Conservation (phyloP, 2,888 invertebrate genomes). For the Zootermopsis nevadensis region DNA sequence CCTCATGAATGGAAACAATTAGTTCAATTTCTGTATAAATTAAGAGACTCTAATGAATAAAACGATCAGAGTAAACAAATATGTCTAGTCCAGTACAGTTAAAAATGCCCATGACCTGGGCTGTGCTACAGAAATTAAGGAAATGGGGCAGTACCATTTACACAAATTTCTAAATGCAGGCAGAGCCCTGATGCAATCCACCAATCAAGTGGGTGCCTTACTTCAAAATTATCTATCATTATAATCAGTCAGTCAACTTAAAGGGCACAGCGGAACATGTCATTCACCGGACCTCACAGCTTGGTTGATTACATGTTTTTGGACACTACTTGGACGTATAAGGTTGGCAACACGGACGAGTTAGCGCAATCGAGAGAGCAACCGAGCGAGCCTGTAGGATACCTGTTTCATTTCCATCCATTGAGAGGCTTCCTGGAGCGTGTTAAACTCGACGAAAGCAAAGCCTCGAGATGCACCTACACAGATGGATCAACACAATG, state of each 20-base stretch:
- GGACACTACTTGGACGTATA: background rate
- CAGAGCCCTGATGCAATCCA: background rate
- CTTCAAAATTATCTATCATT: background rate
- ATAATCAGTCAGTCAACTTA: background rate
- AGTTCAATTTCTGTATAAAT: too few relatives aligned
- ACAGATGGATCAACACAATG: slow-evolving; percentile 58
- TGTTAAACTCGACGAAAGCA: slow-evolving; percentile 94
- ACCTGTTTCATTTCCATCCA: slow-evolving; percentile 95
- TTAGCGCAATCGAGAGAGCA: slow-evolving; percentile 19
- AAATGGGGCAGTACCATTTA: background rate
- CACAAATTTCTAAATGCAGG: background rate
- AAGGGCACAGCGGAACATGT: background rate
- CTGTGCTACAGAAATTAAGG: background rate
- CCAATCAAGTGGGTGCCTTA: too few relatives aligned
- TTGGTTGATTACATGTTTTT: background rate
- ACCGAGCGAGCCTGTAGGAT: slow-evolving; percentile 56
- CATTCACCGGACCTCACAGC: background rate
- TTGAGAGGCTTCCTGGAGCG: slow-evolving; percentile 85
- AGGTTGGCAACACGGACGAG: slow-evolving; percentile 6
- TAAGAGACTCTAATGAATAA: too few relatives aligned
- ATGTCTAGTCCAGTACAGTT: background rate
- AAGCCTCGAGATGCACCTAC: slow-evolving; percentile 89
- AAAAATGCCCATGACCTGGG: background rate
- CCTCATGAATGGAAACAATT: too few relatives aligned
- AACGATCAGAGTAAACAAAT: background rate